A percentile compares a stretch with the other conserved stretches of the same genome.
Conservation (phyloP, 2,797 vertebrate species). For the Sparus aurata region DNA sequence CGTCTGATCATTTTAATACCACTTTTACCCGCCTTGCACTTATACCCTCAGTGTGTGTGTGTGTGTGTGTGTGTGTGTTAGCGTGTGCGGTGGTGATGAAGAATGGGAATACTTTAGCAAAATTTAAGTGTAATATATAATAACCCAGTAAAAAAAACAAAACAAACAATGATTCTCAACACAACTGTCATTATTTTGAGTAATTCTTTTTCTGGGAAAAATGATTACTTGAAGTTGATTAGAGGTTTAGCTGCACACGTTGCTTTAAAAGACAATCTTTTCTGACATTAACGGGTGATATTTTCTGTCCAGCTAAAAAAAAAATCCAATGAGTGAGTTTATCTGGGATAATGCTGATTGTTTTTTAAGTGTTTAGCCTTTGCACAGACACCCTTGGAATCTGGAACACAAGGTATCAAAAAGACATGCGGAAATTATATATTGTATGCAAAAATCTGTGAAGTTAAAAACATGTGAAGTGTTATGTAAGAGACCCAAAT, state of each 20-base stretch:
- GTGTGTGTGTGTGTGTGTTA: background rate
- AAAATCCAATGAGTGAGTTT: background rate
- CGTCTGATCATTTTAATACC: constrained; percentile 47
- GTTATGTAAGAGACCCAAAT: constrained; percentile 37
- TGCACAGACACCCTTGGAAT: background rate
- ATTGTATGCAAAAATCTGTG: constrained; percentile 17
- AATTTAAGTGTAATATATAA: background rate
- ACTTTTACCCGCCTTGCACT: constrained; percentile 54
- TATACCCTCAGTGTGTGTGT: constrained; percentile 20
- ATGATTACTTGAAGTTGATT: background rate
- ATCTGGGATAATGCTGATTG: constrained; percentile 5
- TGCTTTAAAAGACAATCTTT: background rate
- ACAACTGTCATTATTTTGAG: background rate
- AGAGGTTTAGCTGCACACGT: background rate
- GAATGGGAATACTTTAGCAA: background rate
- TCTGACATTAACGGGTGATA: constrained; percentile 33
- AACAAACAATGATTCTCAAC: background rate
- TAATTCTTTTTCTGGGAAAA: background rate
- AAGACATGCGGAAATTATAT: constrained; percentile 1
- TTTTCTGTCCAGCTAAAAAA: constrained; percentile 24
- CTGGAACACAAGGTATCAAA: background rate
- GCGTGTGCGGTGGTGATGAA: constrained; percentile 2
- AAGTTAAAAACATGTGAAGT: constrained; percentile 28
- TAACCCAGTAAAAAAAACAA: background rate
- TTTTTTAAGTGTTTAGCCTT: background rate